Conservation (phyloP, 2,113 vertebrate genomes). For the Cariama cristata region DNA sequence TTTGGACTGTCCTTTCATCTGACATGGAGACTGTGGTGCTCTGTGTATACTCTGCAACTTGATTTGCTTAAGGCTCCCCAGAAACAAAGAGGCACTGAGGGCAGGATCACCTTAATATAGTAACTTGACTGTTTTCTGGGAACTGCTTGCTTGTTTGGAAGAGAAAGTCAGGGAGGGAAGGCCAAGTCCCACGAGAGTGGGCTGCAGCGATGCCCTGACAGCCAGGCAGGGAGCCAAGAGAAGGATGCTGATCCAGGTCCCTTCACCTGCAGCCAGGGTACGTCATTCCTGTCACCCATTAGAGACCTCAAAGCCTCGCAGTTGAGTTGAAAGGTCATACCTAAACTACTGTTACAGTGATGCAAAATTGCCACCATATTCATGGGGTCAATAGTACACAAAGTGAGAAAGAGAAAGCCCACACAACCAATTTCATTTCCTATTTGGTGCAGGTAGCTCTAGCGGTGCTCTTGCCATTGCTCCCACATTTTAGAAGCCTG, state of each 20-base stretch:
- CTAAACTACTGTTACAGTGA: neutral
- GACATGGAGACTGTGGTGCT: neutral
- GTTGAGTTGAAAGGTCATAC: neutral
- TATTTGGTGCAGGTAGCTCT: neutral
- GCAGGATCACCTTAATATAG: slow-evolving; percentile 32
- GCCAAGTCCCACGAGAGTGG: neutral
- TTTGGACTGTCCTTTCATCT: slow-evolving; percentile 15
- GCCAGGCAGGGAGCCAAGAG: neutral
- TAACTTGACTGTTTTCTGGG: slow-evolving; percentile 41
- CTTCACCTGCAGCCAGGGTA: neutral
- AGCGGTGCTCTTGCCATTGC: neutral
- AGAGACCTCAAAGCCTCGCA: neutral
- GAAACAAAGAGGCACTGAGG: slow-evolving; percentile 19
- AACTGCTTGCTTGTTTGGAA: neutral
- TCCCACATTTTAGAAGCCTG: neutral
- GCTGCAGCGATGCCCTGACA: neutral
- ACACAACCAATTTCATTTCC: neutral
- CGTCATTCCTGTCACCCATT: neutral
- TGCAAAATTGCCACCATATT: neutral
- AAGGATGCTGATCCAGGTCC: neutral
- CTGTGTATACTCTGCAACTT: neutral
- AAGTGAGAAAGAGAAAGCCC: neutral
- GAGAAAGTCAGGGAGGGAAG: neutral
- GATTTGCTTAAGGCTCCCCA: slow-evolving; percentile 13
- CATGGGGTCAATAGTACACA: neutral